phyloP scores from a whole-genome alignment of 2,797 vertebrate genomes.

The Cheracebus regulus region DNA sequence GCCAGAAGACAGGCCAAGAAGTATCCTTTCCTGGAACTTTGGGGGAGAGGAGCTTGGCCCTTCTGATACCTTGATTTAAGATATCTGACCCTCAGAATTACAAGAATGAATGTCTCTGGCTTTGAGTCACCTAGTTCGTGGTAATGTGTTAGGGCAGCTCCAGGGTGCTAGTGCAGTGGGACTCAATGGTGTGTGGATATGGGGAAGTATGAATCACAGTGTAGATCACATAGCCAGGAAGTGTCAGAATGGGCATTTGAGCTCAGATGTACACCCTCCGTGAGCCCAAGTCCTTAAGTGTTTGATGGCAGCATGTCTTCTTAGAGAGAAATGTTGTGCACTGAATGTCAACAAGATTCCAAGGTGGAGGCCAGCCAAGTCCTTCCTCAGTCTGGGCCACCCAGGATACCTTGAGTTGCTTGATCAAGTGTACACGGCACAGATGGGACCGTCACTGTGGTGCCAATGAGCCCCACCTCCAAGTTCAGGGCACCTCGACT shows the following conservation, averaged over 20 bases:
- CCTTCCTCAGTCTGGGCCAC: fast-evolving
- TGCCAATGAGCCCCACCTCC: not conserved
- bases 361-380: fast-evolving
- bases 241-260: fast-evolving
- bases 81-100: too few species aligned
- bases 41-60: fast-evolving
- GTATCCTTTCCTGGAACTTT: fast-evolving
- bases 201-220: fast-evolving
- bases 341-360: fast-evolving
- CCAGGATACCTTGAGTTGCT: not conserved
- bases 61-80: not conserved
- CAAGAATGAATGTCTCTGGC: fast-evolving
- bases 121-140: fast-evolving
- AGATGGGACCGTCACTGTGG: fast-evolving
- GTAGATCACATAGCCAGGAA: fast-evolving
- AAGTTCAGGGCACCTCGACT: not conserved
- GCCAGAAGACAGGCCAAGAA: not conserved
- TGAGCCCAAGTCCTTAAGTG: fast-evolving
- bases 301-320: fast-evolving
- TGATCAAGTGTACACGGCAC: fast-evolving
- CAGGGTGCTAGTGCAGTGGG: fast-evolving
- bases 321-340: not conserved
- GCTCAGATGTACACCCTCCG: fast-evolving
- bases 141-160: fast-evolving
- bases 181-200: fast-evolving